Evolutionary conservation across 1,140 invertebrate species (phyloP), one percentile per base, ranked within the genome.

Genomic region (Ips typographus): DNA sequence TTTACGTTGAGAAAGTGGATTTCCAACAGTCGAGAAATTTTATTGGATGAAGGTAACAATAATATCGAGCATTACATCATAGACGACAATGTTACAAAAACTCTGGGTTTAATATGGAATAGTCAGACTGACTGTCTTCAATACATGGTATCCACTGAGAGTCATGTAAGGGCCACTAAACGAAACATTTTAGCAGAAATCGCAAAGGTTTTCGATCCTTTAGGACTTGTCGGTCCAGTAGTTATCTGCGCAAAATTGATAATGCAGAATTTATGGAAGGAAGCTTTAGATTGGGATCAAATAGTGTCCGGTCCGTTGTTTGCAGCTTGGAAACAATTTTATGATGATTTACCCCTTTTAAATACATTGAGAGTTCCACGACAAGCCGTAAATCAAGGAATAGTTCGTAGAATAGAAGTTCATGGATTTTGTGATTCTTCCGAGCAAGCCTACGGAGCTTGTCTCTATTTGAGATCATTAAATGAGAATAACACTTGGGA

Each of bases 181-280:
- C 70, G 78, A 40, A 63, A 7, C 37, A 73, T 83, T 4, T 62
- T 83, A 57, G 79, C 80, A 5, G 71, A 74, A 43, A 72, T 72
- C 40, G 55, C 76, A 4, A 67, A 74, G 53, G 72, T 84, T 40
- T 84, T 80, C 71, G 83, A 84, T 71, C 82, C 82, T 6, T 68
- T 82, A 37, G 82, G 82, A 37, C 69, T 82, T 37, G n/a, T 82
- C 4, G 71, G 75, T 40, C 80, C 82, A 40, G 51, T 81, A 5
- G 76, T 77, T 4, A 60, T 61, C 5, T 4, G 37, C 39, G 58
- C 57, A 6, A 60, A 68, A 51, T 37, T 68, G 5, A n/a, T 68
- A 41, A 59, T 68, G 44, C 65, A 68, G 49, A 47, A n/a, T 5
- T 49, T 68, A 49, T 68, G 65, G 65, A 3, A 42, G 36, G 6